A percentile compares a stretch with the other conserved stretches of the same genome.
Conservation (phyloP, 2,888 invertebrate species). For the Aphodius granarius region DNA sequence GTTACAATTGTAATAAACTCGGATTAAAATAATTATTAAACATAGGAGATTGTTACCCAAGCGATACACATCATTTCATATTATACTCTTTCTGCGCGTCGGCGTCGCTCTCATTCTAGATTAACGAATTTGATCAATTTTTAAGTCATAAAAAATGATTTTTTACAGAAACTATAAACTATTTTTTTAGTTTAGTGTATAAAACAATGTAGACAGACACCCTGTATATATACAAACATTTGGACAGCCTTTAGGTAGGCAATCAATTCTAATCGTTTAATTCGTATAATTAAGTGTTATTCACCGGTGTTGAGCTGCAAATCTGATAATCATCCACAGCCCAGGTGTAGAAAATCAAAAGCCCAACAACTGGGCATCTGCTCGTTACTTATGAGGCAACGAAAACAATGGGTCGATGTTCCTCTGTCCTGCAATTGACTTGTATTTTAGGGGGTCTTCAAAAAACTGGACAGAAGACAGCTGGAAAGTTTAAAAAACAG, state of each 20-base stretch:
- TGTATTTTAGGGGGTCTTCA: neutral
- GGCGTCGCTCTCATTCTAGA: too few relatives aligned
- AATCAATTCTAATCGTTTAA: neutral
- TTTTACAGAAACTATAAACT: neutral
- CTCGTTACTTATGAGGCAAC: neutral
- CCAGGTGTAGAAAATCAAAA: slow-evolving; percentile 10
- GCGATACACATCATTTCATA: neutral
- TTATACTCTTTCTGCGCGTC: neutral
- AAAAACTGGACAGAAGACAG: neutral
- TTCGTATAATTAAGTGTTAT: neutral
- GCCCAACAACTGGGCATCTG: neutral
- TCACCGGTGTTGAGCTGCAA: neutral
- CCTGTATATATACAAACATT: neutral
- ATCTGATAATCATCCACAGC: neutral
- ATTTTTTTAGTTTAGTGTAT: neutral
- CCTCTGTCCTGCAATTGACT: neutral
- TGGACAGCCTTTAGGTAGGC: neutral
- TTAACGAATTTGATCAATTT: too few relatives aligned
- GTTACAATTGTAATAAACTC: neutral
- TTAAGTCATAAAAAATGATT: neutral
- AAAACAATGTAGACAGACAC: neutral
- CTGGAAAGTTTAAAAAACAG: slow-evolving; percentile 32
- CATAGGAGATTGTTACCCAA: neutral
- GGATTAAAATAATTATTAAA: neutral
- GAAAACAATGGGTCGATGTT: neutral